Conservation (phyloP, 1,140 invertebrate genomes). For the Onthophagus taurus region DNA sequence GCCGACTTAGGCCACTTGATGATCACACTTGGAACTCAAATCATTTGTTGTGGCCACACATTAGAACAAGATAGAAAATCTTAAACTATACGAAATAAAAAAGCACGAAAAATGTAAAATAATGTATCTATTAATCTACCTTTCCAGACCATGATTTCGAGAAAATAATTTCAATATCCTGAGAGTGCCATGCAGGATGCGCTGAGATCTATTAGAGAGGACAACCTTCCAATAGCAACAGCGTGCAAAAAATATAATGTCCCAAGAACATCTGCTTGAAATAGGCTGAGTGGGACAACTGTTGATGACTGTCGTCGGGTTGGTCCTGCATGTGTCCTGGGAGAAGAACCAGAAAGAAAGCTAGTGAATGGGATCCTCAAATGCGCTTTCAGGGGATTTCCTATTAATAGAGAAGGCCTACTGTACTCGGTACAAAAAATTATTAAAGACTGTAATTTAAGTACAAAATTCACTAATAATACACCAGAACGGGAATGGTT, state of each 20-base stretch:
- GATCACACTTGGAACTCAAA: no score
- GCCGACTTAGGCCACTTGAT: no score
- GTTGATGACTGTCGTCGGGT: constrained; percentile 1
- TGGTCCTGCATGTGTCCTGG: constrained; percentile 3
- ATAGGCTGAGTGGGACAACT: not conserved
- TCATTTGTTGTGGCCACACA: constrained; percentile 1
- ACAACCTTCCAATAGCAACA: not conserved
- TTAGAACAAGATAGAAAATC: not conserved
- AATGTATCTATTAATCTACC: not conserved
- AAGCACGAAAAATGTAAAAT: not conserved
- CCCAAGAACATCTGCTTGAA: not conserved
- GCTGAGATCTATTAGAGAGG: not conserved
- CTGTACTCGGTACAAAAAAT: constrained; percentile 12
- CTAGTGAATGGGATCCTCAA: constrained; percentile 10
- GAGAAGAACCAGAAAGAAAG: constrained; percentile 5
- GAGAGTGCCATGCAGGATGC: not conserved
- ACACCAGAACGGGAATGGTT: constrained; percentile 35
- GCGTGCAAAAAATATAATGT: not conserved
- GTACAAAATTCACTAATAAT: constrained; percentile 6
- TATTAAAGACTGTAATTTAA: constrained; percentile 8
- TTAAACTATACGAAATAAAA: not conserved
- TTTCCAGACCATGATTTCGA: not conserved
- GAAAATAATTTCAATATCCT: not conserved
- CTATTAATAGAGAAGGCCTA: constrained; percentile 13
- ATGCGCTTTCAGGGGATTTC: constrained; percentile 14